Percentiles rank a stretch among this genome's conserved stretches.
These are phyloP conservation scores for Myodes glareolus DNA, from an alignment of 2,113 vertebrate genomes.

Conservation along the genomic window DNA sequence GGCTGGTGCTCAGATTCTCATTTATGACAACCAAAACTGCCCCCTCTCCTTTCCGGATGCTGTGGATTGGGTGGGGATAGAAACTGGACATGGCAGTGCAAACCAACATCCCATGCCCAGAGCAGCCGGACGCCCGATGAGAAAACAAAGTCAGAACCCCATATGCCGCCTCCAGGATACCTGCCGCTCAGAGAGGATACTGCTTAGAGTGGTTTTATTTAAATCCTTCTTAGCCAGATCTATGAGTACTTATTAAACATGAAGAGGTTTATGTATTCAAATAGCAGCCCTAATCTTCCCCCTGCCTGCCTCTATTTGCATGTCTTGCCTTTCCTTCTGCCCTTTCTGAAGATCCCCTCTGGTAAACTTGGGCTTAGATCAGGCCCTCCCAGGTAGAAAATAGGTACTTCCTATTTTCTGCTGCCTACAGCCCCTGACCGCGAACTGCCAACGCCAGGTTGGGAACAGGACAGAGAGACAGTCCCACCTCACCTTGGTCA, in stretches of 20 bases:
- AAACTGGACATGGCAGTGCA: neutral
- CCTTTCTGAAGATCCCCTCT: constrained; percentile 69
- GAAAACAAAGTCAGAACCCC: neutral
- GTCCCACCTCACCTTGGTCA: neutral
- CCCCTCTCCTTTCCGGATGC: neutral
- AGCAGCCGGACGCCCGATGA: neutral
- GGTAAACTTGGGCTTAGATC: constrained; percentile 20
- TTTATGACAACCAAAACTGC: neutral
- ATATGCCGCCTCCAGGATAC: neutral
- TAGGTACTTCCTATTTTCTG: constrained; percentile 34
- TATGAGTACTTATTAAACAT: constrained; percentile 75
- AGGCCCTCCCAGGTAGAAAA: constrained; percentile 2
- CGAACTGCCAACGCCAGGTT: neutral
- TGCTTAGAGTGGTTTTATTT: constrained; percentile 52
- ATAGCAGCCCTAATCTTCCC: constrained; percentile 71
- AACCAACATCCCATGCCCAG: neutral
- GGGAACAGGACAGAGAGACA: neutral
- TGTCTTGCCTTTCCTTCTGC: constrained; percentile 70
- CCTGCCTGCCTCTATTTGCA: constrained; percentile 66
- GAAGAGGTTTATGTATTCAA: constrained; percentile 77
- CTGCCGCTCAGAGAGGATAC: neutral
- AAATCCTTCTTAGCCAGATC: constrained; percentile 52
- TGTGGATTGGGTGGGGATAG: neutral
- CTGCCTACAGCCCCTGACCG: neutral
- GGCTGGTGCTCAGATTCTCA: neutral